Base-by-base conservation (phyloP, 1,140 invertebrate species). In the Latrodectus geometricus region DNA sequence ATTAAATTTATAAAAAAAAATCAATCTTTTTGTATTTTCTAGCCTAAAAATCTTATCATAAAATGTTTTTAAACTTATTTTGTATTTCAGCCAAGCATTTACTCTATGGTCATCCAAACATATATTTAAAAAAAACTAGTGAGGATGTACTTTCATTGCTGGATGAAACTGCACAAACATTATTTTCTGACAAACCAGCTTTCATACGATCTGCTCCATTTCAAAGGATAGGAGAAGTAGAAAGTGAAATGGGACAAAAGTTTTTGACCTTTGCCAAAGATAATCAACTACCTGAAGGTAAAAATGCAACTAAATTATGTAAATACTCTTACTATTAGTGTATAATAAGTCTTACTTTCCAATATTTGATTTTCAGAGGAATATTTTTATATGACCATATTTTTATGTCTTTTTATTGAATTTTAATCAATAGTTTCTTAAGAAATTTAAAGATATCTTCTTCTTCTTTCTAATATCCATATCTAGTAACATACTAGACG, bases 71-170 rank as follows among this genome's bases (percentile, higher is more conserved):
- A 35, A 3, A 35, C 35, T 0, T 65, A 12, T 54, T 23, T 72
- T 81, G 7, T 0, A 11, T 81, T 81, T 72, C 17, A 81, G 79
- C 66, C n/a, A 66, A 52, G 4, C 68, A 81, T 21, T 54, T 81
- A 49, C 52, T 81, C n/a, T 81, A 21, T 8, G 50, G 50, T 35
- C 5, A 70, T 54, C 79, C 79, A 52, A 52, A 70, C 2, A 72
- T 56, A 35, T 72, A 81, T 48, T 11, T 21, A 21, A 9, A 11
- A 9, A 56, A 35, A 17, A 9, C 70, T 9, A 54, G 4, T 21
- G 11, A 17, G 0, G 49, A 17, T 15, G 14, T 70, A 8, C 14
- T 8, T 0, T 4, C 5, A 50, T 8, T 15, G 5, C 76, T 78
- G 3, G 76, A 65, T 15, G 12, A 20, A 7, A 8, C 12, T 4